Evolutionary conservation across 2,113 vertebrate species (phyloP), one percentile per base, ranked within the genome.

Genomic region (Pampusana beccarii): DNA sequence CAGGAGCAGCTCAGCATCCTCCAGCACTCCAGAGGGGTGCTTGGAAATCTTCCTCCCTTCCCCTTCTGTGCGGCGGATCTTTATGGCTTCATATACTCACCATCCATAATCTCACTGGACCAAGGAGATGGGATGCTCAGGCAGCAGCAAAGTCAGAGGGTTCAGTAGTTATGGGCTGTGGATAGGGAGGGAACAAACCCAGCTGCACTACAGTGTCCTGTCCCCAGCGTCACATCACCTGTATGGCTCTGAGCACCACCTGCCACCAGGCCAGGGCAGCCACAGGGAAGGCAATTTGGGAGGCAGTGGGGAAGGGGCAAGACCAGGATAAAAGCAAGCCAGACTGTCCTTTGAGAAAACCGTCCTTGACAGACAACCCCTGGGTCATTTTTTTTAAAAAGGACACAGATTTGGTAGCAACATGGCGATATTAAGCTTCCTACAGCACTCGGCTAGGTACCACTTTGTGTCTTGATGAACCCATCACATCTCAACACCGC

Each of bases 121-220:
- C 17, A 51, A 58, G 38, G 26, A 79, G 31, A 28, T 11, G 10
- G 40, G 31, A 66, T 38, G 54, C 19, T 56, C 42, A 50, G 23
- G 29, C 86, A 72, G 62, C 10, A 60, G 17, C 4, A 64, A 67
- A 80, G 85, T 25, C 31, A 70, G 42, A 65, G 5, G 16, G 10
- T 4, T 46, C 42, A 33, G 16, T 36, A 86, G 10, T 38, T 80
- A 51, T 0, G 0, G 23, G 17, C 36, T 58, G 5, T 2, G 10
- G 19, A 9, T 4, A 60, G 5, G 19, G 21, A 48, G 4, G 6
- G 2, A 82, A 82, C 31, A 11, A 82, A 58, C 20, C 3, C 0
- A 0, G 25, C 29, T 78, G 5, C 4, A 2, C n/a, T 40, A 15
- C n/a, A 64, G 28, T 6, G 34, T 69, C 69, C 62, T 65, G 29